Evolutionary conservation across 2,113 vertebrate genomes (phyloP), one percentile per base, ranked within the genome.

Genomic region (Dasyornis broadbenti): DNA sequence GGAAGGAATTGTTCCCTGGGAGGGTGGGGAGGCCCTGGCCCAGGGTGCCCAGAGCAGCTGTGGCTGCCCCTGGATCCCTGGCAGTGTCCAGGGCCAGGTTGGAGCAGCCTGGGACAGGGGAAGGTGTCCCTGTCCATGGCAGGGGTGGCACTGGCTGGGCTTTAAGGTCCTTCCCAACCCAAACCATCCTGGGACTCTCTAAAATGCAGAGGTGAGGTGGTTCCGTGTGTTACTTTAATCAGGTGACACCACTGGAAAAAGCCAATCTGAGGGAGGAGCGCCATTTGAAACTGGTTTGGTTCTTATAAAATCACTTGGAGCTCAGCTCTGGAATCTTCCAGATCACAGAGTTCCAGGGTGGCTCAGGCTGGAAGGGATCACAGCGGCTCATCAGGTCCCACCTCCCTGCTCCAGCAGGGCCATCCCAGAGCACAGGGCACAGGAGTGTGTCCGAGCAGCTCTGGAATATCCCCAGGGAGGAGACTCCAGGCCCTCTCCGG

Each of bases 171-270:
- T 15, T 59, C 22, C 53, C 23, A 17, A 40, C n/a, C 23, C 23
- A 49, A 69, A 39, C n/a, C 18, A 22, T n/a, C 3, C 53, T n/a
- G 53, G 14, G 30, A 59, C 11, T n/a, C 11, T 60, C 35, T 40
- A 60, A 69, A 82, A 50, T n/a, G 12, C 65, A 50, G 4, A n/a
- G 23, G 26, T 28, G 66, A 30, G 66, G 24, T n/a, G 64, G 28
- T n/a, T 70, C 0, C 0, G 12, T 28, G 53, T 40, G 19, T 42
- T 24, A 59, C 12, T 70, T n/a, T 1, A 2, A n/a, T n/a, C 44
- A 42, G 17, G 35, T n/a, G 53, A 44, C 30, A 59, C 21, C 79
- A 39, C 23, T 39, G 42, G n/a, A 49, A 49, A 44, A 47, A 56
- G 31, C 4, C 22, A 47, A 14, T 6, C 78, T 49, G 44, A 82